phyloP scores from a whole-genome alignment of 2,888 invertebrate genomes.

The Plutella xylostella region DNA sequence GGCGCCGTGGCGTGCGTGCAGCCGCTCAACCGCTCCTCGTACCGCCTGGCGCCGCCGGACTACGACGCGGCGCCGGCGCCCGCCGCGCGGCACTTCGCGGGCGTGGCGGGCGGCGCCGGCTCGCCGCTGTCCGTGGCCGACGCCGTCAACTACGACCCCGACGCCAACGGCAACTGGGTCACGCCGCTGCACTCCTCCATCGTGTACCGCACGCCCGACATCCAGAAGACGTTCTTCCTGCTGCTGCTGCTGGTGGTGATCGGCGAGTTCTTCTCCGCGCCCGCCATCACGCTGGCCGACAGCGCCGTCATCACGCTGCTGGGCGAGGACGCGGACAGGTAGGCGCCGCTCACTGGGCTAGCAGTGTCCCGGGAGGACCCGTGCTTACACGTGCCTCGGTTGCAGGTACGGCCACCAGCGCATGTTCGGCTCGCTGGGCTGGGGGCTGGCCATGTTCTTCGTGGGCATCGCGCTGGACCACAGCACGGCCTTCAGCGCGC shows the following conservation, averaged over 20 bases:
- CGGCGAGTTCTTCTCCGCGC: conserved; percentile 98
- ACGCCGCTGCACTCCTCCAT: conserved; percentile 94
- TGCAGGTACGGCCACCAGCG: conserved; percentile 93
- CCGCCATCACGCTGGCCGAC: conserved; percentile 94
- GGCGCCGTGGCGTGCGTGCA: conserved; percentile 90
- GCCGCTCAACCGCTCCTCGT: conserved; percentile 65
- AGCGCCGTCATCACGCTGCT: conserved; percentile 90
- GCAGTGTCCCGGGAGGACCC: background rate
- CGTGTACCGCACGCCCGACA: conserved; percentile 89
- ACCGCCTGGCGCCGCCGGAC: conserved; percentile 72
- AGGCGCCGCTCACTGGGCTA: conserved; percentile 7
- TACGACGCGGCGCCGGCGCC: conserved; percentile 40
- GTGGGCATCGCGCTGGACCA: conserved; percentile 97
- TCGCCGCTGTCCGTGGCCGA: conserved; percentile 83
- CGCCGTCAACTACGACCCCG: conserved; percentile 80
- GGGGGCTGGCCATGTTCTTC: conserved; percentile 99
- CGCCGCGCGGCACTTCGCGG: conserved; percentile 33
- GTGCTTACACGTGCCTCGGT: no score
- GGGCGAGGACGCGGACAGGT: conserved; percentile 87
- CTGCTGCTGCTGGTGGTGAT: conserved; percentile 92
- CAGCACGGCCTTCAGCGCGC: conserved; percentile 94
- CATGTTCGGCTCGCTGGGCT: conserved; percentile 98
- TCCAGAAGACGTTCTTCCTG: conserved; percentile 96
- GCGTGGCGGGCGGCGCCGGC: conserved; percentile 29
- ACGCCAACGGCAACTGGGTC: conserved; percentile 80